Conservation (phyloP, 2,113 vertebrate genomes). For the Microcebus lehilahytsara region DNA sequence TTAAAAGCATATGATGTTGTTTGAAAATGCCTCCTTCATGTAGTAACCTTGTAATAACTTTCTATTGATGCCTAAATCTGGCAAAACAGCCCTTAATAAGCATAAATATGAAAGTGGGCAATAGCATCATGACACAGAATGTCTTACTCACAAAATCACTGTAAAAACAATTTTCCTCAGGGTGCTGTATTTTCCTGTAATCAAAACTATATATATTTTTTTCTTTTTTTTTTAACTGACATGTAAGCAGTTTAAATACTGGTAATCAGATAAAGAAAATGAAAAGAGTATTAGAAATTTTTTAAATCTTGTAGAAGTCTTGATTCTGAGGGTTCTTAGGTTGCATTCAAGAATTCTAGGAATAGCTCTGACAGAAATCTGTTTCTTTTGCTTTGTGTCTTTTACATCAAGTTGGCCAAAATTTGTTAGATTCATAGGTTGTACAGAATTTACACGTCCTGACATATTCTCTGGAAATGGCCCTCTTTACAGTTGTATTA, state of each 20-base stretch:
- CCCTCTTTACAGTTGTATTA: neutral
- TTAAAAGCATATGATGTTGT: neutral
- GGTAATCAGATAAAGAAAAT: neutral
- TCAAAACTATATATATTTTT: neutral
- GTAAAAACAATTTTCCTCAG: neutral
- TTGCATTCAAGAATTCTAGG: neutral
- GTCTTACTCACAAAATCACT: neutral
- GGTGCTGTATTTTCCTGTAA: neutral
- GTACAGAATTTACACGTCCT: neutral
- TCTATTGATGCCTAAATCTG: neutral
- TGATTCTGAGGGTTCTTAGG: neutral
- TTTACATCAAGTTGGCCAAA: neutral
- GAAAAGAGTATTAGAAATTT: neutral
- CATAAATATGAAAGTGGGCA: neutral
- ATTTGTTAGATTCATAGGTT: neutral
- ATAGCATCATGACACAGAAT: neutral
- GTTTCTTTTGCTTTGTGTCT: neutral
- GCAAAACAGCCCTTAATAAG: neutral
- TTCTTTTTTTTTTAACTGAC: neutral
- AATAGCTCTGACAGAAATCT: neutral
- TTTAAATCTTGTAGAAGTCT: neutral
- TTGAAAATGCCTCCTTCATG: neutral
- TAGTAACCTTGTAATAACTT: neutral
- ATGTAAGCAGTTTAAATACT: neutral
- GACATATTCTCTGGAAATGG: neutral